Conservation (phyloP, 2,888 invertebrate genomes). For the Sarcophaga variegata region DNA sequence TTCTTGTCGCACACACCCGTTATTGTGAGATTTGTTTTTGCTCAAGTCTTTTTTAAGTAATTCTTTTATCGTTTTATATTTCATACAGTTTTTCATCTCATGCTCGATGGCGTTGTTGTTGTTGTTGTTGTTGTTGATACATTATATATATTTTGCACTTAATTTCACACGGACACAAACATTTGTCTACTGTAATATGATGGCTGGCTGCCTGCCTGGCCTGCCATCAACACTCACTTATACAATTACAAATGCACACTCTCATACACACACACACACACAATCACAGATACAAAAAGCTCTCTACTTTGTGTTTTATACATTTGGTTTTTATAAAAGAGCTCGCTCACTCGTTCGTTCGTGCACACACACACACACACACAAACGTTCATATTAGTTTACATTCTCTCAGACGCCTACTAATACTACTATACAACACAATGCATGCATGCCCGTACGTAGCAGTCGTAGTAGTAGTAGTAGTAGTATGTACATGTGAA, state of each 20-base stretch:
- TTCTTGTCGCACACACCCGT: slow-evolving; percentile 31
- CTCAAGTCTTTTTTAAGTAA: slow-evolving; percentile 4
- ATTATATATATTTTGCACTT: slow-evolving; percentile 66
- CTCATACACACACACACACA: slow-evolving; percentile 11
- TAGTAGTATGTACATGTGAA: slow-evolving; percentile 19
- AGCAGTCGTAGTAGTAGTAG: background rate
- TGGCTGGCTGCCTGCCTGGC: slow-evolving; percentile 25
- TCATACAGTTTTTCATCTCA: background rate
- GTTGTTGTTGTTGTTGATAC: slow-evolving; percentile 53
- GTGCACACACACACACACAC: background rate
- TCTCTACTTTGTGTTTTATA: background rate
- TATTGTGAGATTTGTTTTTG: slow-evolving; percentile 37
- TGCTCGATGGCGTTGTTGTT: slow-evolving; percentile 32
- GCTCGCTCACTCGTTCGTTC: background rate
- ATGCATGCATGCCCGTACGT: background rate
- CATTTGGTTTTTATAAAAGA: background rate
- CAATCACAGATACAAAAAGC: slow-evolving; percentile 16
- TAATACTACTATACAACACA: slow-evolving; percentile 55
- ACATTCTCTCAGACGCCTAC: slow-evolving; percentile 64
- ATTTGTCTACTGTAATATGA: slow-evolving; percentile 27
- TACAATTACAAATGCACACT: slow-evolving; percentile 22
- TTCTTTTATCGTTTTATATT: slow-evolving; percentile 38
- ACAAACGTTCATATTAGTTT: slow-evolving; percentile 19
- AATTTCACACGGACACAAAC: slow-evolving; percentile 67
- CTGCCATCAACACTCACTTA: slow-evolving; percentile 26